A percentile compares a stretch with the other conserved stretches of the same genome.
These are phyloP conservation scores for Caenorhabditis becei DNA, from an alignment of 2,888 invertebrate species.

Conservation along the genomic window DNA sequence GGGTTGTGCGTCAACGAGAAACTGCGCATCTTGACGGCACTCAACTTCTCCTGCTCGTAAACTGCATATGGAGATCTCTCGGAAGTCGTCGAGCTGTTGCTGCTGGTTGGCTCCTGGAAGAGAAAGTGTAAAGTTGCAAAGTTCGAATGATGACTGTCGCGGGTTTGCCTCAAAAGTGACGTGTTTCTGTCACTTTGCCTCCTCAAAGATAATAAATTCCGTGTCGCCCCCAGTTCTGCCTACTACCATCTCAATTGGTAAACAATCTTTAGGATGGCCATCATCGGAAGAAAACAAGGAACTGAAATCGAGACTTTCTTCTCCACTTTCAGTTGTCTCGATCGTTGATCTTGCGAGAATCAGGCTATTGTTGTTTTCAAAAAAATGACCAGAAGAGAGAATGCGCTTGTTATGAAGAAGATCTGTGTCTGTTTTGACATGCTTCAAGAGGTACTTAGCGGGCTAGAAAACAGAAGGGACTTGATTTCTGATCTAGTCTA, in stretches of 20 bases:
- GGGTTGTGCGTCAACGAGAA: constrained; percentile 58
- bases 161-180: constrained; percentile 18
- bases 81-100: constrained; percentile 50
- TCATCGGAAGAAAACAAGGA: constrained; percentile 37
- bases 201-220: constrained; percentile 33
- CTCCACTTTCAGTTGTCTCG: constrained; percentile 8
- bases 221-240: neutral
- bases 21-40: constrained; percentile 38
- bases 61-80: constrained; percentile 62
- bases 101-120: constrained; percentile 60
- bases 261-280: constrained; percentile 41
- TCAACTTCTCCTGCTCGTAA: constrained; percentile 53
- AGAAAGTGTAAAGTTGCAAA: neutral
- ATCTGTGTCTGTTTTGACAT: constrained; percentile 20
- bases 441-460: constrained; percentile 30
- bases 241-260: constrained; percentile 24
- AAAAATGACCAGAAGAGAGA: constrained; percentile 6
- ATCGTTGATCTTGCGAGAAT: constrained; percentile 17
- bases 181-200: constrained; percentile 29
- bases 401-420: constrained; percentile 11
- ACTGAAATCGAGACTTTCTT: constrained; percentile 18
- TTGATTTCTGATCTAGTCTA: constrained; percentile 22
- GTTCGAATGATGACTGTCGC: too few species aligned
- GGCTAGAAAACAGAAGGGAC: neutral
- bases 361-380: constrained; percentile 30